Base-by-base conservation (phyloP, 2,113 vertebrate genomes). In the Anhinga anhinga region DNA sequence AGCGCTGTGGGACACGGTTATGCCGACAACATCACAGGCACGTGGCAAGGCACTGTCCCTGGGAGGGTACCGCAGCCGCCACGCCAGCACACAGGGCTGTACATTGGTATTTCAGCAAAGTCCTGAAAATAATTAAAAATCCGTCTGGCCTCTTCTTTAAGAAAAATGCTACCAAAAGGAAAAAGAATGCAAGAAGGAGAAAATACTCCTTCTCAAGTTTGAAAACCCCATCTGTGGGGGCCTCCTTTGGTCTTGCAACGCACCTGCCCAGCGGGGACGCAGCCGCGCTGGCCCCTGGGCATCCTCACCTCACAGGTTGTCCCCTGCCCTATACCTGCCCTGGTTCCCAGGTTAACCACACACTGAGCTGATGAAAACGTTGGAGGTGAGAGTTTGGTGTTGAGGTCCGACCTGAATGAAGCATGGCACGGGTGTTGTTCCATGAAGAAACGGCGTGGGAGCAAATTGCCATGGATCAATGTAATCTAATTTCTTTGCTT, bases 401-500 rank as follows among this genome's bases (percentile, higher is more conserved):
- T 77, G 82, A 96, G 66, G 77, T 93, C 96, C 2, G 2, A 67
- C 25, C 71, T 95, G 96, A 95, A 95, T 77, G 90, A 97, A 98
- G 86, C 76, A 59, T 91, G 73, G 91, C 82, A 90, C 58, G 88
- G 95, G 93, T 92, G 91, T 86, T 94, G 53, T 97, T 97, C 97
- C 92, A 82, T 87, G 80, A 92, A 96, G 97, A 96, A 97, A 96
- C 18, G 34, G 86, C 81, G 77, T 88, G 93, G 93, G 96, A 97
- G 91, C 92, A 97, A 97, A 97, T 97, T 96, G 95, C 91, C 2
- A 11, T n/a, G 66, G 97, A 97, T 98, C 97, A 96, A 97, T 98
- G 98, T 97, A 97, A 97, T 98, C 97, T 97, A 97, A 97, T 98
- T 98, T 98, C 96, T 95, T 86, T 97, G 95, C 96, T 97, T 95